Evolutionary conservation across 2,888 invertebrate genomes (phyloP).

Genomic region (Plutella xylostella): DNA sequence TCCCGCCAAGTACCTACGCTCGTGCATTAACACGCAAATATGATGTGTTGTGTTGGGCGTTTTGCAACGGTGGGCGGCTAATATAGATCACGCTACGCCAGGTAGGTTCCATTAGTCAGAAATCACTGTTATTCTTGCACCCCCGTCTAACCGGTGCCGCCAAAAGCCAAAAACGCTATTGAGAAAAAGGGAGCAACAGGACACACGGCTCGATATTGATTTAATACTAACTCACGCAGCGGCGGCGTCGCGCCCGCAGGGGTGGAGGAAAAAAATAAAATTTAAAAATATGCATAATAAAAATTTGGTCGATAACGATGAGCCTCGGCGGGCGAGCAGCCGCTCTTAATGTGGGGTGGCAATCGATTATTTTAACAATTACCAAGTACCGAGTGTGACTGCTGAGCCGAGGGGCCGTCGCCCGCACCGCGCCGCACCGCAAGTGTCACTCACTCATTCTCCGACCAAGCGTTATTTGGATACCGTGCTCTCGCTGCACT

Average conservation of each 20-base stretch:
- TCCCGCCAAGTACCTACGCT: neutral
- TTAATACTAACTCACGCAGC: slow-evolving; percentile 39
- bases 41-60: neutral
- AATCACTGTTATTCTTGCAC: slow-evolving; percentile 15
- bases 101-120: slow-evolving; percentile 32
- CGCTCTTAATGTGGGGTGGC: slow-evolving; percentile 39
- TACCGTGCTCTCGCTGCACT: no score
- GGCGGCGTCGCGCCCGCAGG: slow-evolving; percentile 25
- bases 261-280: slow-evolving; percentile 55
- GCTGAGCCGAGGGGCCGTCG: no score
- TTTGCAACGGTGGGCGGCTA: neutral
- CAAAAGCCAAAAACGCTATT: slow-evolving; percentile 25
- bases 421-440: no score
- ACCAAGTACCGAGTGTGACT: slow-evolving; percentile 31
- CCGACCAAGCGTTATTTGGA: no score
- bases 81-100: neutral
- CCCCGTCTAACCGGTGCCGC: neutral
- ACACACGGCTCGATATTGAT: slow-evolving; percentile 41
- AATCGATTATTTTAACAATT: slow-evolving; percentile 50
- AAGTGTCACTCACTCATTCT: no score
- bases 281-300: slow-evolving; percentile 63
- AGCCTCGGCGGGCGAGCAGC: slow-evolving; percentile 35
- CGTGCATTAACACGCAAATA: slow-evolving; percentile 7
- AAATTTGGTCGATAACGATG: slow-evolving; percentile 61
- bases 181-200: slow-evolving; percentile 34